Conservation (phyloP, 1,140 invertebrate species). For the Leucophenga varia region DNA sequence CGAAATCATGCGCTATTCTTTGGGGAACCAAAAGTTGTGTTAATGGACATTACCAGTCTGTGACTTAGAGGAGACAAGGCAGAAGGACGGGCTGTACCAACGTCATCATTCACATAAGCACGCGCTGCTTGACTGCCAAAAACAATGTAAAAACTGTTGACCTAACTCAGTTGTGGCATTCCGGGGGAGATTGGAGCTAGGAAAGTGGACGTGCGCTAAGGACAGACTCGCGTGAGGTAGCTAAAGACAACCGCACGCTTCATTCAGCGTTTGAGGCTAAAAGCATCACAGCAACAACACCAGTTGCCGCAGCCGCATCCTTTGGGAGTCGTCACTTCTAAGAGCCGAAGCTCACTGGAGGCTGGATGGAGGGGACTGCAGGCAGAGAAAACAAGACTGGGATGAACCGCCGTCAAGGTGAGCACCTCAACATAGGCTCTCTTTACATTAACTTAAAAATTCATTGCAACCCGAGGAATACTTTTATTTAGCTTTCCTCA, state of each 20-base stretch:
- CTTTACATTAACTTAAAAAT: constrained; percentile 51
- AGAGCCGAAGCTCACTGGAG: constrained; percentile 9
- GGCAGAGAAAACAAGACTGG: neutral
- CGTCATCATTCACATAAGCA: constrained; percentile 33
- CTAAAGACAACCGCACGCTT: constrained; percentile 7
- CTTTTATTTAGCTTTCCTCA: constrained; percentile 34
- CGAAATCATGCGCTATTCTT: constrained; percentile 6
- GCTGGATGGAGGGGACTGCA: neutral
- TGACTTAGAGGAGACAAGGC: constrained; percentile 15
- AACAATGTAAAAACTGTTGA: constrained; percentile 47
- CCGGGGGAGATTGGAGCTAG: constrained; percentile 9
- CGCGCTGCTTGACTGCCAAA: constrained; percentile 34
- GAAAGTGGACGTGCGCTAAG: constrained; percentile 1
- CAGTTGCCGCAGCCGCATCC: constrained; percentile 15
- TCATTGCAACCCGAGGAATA: constrained; percentile 45
- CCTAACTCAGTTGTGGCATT: constrained; percentile 22
- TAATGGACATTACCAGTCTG: constrained; percentile 11
- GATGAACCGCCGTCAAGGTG: constrained; percentile 9
- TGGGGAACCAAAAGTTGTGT: constrained; percentile 25
- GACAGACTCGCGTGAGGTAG: constrained; percentile 28
- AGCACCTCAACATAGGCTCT: constrained; percentile 17
- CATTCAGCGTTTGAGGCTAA: constrained; percentile 42
- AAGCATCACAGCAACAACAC: constrained; percentile 29
- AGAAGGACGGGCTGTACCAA: constrained; percentile 7
- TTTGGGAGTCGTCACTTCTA: constrained; percentile 38